Base-by-base conservation (phyloP, 2,113 vertebrate genomes). In the Pyxicephalus adspersus region DNA sequence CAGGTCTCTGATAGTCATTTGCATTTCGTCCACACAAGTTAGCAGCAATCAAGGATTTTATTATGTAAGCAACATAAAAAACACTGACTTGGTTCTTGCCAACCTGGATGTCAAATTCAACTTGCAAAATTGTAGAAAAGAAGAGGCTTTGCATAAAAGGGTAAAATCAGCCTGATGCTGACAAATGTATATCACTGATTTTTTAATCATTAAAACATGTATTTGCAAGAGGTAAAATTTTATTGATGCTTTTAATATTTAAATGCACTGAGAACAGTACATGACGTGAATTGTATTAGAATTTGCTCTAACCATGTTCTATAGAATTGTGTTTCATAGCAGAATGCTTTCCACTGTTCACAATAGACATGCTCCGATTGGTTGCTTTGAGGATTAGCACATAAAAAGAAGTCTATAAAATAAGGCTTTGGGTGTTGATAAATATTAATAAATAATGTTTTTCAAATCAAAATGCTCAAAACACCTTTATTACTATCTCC, bases 1-100 rank as follows among this genome's bases (percentile, higher is more conserved):
- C 64, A 34, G 87, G 85, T 87, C 87, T 83, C 86, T 85, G 85
- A 75, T 65, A 85, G 88, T 89, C 86, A 85, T 86, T 81, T 80
- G 64, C 1, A 45, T 77, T 84, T 80, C 75, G 87, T 79, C 84
- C 88, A 85, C 23, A 73, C 76, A 83, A 87, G 58, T 34, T 76
- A 73, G 58, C 79, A 83, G 87, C 84, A 86, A 84, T 87, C 83
- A 66, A 85, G 80, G 73, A 83, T 85, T 75, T 75, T 76, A 71
- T 25, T 85, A 84, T 85, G 85, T 87, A 82, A 81, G 83, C 81
- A 31, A 61, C 38, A 82, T 45, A 61, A 77, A 64, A 66, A 65
- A 75, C 67, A 63, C 34, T 64, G 38, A 54, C 38, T 72, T 64
- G 58, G 23, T 64, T 81, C 34, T n/a, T 51, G 60, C 55, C 77